Conservation (phyloP, 2,797 vertebrate genomes). For the Enteromius treurensis region DNA sequence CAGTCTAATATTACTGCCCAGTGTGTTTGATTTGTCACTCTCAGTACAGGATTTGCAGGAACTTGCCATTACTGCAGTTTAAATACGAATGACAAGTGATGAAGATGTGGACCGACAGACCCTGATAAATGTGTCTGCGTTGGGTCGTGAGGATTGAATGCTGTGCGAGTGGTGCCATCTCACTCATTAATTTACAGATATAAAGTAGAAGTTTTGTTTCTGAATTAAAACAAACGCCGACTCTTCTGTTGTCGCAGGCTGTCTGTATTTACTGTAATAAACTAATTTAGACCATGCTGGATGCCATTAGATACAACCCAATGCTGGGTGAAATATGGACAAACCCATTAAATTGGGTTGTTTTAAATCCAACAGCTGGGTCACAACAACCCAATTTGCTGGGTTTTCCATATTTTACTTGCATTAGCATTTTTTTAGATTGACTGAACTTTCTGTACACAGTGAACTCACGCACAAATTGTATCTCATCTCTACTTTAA, state of each 20-base stretch:
- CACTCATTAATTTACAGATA: neutral
- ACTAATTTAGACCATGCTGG: neutral
- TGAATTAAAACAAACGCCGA: neutral
- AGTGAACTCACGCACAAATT: neutral
- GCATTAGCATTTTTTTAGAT: neutral
- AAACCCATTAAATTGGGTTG: no score
- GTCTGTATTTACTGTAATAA: constrained; percentile 14
- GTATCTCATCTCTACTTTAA: neutral
- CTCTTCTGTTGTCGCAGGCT: neutral
- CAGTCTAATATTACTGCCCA: neutral
- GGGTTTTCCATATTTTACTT: no score
- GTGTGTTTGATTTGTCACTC: constrained; percentile 7
- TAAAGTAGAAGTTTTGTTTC: neutral
- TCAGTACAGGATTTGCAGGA: neutral
- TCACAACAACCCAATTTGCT: no score
- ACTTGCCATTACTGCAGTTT: neutral
- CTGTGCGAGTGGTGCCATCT: neutral
- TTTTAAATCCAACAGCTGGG: no score
- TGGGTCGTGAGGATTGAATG: neutral
- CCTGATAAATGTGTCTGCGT: neutral
- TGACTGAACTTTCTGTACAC: no score
- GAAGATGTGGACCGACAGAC: neutral
- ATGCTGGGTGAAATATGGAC: no score
- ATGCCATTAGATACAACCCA: neutral
- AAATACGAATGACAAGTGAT: constrained; percentile 4